Base-by-base conservation (phyloP, 2,797 vertebrate species). In the Melopsittacus undulatus region DNA sequence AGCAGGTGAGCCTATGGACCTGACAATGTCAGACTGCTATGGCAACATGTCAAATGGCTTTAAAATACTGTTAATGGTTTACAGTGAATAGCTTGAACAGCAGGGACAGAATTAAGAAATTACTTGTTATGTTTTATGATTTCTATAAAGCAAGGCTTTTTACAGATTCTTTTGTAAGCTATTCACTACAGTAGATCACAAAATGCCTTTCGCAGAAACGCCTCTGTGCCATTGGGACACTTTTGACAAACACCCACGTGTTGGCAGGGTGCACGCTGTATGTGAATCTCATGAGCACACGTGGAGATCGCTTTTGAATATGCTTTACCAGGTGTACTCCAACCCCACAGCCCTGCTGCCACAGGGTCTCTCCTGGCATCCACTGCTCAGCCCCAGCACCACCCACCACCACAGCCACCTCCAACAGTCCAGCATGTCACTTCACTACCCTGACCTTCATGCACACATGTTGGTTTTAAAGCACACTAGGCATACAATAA, bases 141-240 rank as follows among this genome's bases (percentile, higher is more conserved):
- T 90, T 54, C 57, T 72, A 2, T 12, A 67, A 92, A 91, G 17
- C 26, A 40, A 67, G 22, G 40, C 8, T 27, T 69, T 75, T 32
- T 8, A 79, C 5, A 38, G 30, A 11, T 45, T 27, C 67, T 66
- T 54, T 26, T 8, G 0, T 18, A 24, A 80, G 17, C 8, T 18
- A 18, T 46, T 68, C 1, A 1, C 45, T 38, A 2, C 0, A 40
- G 19, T 2, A 81, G 34, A 24, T 32, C 20, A 19, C 43, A n/a
- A 54, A 76, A 13, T 0, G 0, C 5, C 10, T 19, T 32, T 38
- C 0, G 0, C 38, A 78, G 40, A 64, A 70, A 42, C 0, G 0
- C 4, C 24, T 20, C 52, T 17, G 12, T 3, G 15, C 9, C 12
- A 17, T 1, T 3, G 19, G 4, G 13, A 2, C 11, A 5, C 42